These are phyloP conservation scores for Clarias gariepinus DNA, from an alignment of 2,113 vertebrate species.

Conservation along the genomic window DNA sequence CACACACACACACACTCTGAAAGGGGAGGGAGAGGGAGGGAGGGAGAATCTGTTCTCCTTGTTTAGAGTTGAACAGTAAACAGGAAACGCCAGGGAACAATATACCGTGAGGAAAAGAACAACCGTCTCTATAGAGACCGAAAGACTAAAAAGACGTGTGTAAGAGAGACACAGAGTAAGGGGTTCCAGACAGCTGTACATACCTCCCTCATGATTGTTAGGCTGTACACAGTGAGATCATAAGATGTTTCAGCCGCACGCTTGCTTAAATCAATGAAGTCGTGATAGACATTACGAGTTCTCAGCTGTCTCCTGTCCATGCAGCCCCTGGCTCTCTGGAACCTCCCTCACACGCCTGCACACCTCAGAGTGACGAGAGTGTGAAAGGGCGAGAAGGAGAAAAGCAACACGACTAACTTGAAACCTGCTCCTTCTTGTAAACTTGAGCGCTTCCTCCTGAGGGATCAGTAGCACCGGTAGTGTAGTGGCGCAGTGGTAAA, in stretches of 20 bases:
- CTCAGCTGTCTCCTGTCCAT: too few relatives aligned
- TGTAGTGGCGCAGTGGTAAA: too few relatives aligned
- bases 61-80: constrained; percentile 64
- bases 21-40: neutral
- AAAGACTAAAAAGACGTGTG: neutral
- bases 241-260: neutral
- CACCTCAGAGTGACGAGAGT: too few relatives aligned
- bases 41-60: neutral
- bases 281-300: neutral
- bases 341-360: too few relatives aligned
- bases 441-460: too few relatives aligned
- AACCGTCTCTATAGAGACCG: neutral
- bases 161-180: neutral
- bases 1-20: neutral
- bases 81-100: constrained; percentile 70
- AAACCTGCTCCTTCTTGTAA: too few relatives aligned
- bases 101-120: constrained; percentile 39
- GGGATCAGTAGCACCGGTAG: too few relatives aligned
- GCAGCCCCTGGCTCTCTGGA: too few relatives aligned
- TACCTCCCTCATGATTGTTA: neutral
- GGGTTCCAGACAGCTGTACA: neutral
- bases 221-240: neutral
- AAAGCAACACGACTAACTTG: too few relatives aligned
- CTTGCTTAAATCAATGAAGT: neutral
- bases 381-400: too few relatives aligned